These are phyloP conservation scores for Telenomus remus DNA, from an alignment of 1,140 invertebrate genomes.

Conservation along the genomic window DNA sequence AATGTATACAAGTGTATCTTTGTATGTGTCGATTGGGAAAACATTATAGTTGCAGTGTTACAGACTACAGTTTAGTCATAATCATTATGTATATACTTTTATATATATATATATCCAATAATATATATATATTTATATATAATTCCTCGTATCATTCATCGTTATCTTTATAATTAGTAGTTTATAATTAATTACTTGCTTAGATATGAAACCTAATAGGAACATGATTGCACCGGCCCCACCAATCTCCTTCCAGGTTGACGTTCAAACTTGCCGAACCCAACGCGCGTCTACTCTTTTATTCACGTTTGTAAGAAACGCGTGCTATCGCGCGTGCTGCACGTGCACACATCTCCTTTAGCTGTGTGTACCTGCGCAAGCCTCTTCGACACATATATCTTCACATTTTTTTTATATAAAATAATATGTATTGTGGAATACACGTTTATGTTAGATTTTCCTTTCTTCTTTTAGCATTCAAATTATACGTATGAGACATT, in stretches of 20 bases:
- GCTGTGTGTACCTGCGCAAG: conserved; percentile 28
- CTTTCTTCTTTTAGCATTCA: too few species aligned
- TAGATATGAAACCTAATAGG: conserved; percentile 76
- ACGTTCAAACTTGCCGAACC: conserved; percentile 35
- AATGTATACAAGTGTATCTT: conserved; percentile 63
- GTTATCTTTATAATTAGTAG: conserved; percentile 75
- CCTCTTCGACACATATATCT: not conserved
- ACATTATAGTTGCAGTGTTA: conserved; percentile 68
- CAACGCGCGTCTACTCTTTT: too few species aligned
- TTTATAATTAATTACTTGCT: conserved; percentile 75
- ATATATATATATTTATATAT: conserved; percentile 64
- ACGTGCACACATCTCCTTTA: conserved; percentile 39
- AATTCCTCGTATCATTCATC: conserved; percentile 74
- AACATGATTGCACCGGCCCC: conserved; percentile 74
- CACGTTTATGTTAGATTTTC: too few species aligned
- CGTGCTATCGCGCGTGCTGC: conserved; percentile 35
- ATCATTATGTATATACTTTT: conserved; percentile 69
- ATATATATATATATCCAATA: conserved; percentile 71
- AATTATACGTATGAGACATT: too few species aligned
- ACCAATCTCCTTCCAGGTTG: conserved; percentile 44
- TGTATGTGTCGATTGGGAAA: conserved; percentile 62
- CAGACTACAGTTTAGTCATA: conserved; percentile 71
- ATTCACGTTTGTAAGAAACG: not conserved
- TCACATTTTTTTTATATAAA: too few species aligned
- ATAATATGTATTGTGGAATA: too few species aligned